Base-by-base conservation (phyloP, 2,797 vertebrate genomes). In the Cottoperca gobio region DNA sequence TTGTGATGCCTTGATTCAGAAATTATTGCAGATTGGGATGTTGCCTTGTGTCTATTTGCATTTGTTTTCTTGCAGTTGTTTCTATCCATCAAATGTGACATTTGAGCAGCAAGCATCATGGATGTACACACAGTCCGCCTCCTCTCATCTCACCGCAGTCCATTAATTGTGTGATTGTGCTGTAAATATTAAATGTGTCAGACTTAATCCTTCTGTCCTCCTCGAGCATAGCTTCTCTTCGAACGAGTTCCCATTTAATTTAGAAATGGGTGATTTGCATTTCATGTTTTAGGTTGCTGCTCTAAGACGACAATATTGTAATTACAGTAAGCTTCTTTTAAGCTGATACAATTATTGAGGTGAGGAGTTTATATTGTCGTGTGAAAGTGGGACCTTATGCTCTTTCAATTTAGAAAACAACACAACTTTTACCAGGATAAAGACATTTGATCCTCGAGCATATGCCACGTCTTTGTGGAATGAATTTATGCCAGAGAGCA, bases 241-340 rank as follows among this genome's bases (percentile, higher is more conserved):
- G 76, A 89, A 90, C 45, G 50, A 81, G 81, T 88, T 82, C 89
- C 82, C 82, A 89, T 94, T 95, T 93, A 92, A 93, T 95, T 94
- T 94, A 82, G 83, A 90, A 90, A 93, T 89, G 90, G 87, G 71
- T 83, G 86, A 93, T 92, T 94, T 92, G 73, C 82, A 74, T 90
- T 90, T 83, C 54, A n/a, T 84, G 86, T 93, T 91, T 84, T 80
- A 82, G 88, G 71, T 85, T 24, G 76, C 80, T 48, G 72, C 83
- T 73, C 78, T 59, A 48, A 86, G 90, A 89, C 88, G 59, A 94
- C 92, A 94, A 95, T 95, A 94, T 94, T 94, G 92, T 93, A 93
- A 94, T 92, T 89, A 94, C 92, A 90, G 73, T 95, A 96, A 96
- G 92, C 95, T 94, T 83, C 94, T 95, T 95, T 95, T 60, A 26